These are phyloP conservation scores for Odocoileus hemionus DNA, from an alignment of 2,113 vertebrate species.

Conservation along the genomic window DNA sequence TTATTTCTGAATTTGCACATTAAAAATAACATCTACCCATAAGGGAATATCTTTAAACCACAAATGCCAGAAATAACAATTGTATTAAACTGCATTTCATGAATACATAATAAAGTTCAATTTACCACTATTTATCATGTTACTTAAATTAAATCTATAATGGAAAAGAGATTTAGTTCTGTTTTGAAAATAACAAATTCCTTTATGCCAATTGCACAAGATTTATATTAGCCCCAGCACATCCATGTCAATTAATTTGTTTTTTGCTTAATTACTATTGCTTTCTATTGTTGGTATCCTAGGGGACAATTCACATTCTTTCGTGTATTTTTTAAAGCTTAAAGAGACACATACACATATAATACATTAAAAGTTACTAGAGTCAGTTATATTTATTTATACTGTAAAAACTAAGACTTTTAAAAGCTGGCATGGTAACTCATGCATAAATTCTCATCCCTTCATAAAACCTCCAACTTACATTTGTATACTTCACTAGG, in stretches of 20 bases:
- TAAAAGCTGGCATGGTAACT: not conserved
- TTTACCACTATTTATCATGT: constrained; percentile 79
- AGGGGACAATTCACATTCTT: constrained; percentile 60
- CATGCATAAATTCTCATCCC: not conserved
- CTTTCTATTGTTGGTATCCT: constrained; percentile 74
- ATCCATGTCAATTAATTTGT: constrained; percentile 76
- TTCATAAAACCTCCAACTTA: not conserved
- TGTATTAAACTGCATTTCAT: constrained; percentile 75
- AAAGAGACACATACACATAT: constrained; percentile 58
- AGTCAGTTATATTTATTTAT: not conserved
- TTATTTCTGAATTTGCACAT: constrained; percentile 66
- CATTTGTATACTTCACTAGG: not conserved
- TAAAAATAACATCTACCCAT: constrained; percentile 66
- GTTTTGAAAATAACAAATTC: constrained; percentile 77
- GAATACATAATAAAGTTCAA: constrained; percentile 80
- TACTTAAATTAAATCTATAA: constrained; percentile 75
- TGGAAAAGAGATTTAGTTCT: constrained; percentile 72
- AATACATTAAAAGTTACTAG: constrained; percentile 11
- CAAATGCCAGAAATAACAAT: constrained; percentile 78
- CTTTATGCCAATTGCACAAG: constrained; percentile 73
- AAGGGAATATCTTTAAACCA: constrained; percentile 75
- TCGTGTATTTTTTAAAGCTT: constrained; percentile 75
- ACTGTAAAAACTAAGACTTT: constrained; percentile 34
- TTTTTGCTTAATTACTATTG: constrained; percentile 74
- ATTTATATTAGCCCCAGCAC: constrained; percentile 75